A percentile compares a stretch with the other conserved stretches of the same genome.
Evolutionary conservation across 2,888 invertebrate genomes (phyloP).

Genomic region (Abscondita cerata): DNA sequence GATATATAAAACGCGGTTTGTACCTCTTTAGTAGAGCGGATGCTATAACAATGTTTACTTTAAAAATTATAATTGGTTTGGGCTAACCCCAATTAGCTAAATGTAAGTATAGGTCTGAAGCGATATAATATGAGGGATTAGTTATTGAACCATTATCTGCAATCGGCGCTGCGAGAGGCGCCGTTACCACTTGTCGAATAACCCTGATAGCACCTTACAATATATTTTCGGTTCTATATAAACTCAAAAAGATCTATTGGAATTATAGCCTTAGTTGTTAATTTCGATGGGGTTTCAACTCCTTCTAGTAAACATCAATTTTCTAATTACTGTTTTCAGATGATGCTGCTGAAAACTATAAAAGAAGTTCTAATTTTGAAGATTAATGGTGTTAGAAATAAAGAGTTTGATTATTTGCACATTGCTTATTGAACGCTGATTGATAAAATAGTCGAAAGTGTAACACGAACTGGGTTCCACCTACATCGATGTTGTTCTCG

Average conservation of each 20-base stretch:
- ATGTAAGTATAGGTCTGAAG: conserved; percentile 56
- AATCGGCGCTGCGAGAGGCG: conserved; percentile 53
- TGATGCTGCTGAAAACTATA: neutral
- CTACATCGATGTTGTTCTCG: conserved; percentile 38
- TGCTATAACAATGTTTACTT: conserved; percentile 53
- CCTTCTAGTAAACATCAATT: conserved; percentile 3
- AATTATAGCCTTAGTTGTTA: conserved; percentile 9
- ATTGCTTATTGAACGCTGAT: conserved; percentile 20
- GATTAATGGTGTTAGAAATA: neutral
- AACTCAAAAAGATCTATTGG: conserved; percentile 9
- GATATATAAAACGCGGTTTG: conserved; percentile 36
- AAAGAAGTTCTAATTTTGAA: neutral
- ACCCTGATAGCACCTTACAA: conserved; percentile 32
- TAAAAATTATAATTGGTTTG: conserved; percentile 56
- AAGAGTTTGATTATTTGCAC: conserved; percentile 17
- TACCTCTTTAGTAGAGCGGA: conserved; percentile 45
- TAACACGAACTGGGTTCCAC: conserved; percentile 38
- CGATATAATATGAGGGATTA: conserved; percentile 54
- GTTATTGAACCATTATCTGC: conserved; percentile 56
- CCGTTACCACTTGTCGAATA: conserved; percentile 44
- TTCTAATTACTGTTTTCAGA: neutral
- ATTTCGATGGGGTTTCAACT: conserved; percentile 9
- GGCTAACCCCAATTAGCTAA: conserved; percentile 57
- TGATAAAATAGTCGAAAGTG: conserved; percentile 34
- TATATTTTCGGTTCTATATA: conserved; percentile 17